Percentiles rank a stretch among this genome's conserved stretches.
Conservation (phyloP, 2,888 invertebrate species). For the Dioctria rufipes region DNA sequence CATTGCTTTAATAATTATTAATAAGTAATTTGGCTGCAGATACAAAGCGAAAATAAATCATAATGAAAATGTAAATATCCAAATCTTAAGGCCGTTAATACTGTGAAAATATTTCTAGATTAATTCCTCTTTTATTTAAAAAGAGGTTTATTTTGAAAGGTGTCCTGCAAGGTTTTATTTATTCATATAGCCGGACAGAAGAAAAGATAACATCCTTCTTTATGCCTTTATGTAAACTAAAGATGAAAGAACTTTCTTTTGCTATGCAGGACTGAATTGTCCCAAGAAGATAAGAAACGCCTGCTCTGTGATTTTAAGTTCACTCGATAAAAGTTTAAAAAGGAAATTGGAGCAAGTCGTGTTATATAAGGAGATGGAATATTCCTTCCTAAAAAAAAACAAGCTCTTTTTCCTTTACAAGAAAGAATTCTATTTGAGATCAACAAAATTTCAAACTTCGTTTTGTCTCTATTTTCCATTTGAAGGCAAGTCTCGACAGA, state of each 20-base stretch:
- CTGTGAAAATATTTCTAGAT: slow-evolving; percentile 12
- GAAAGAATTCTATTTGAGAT: slow-evolving; percentile 27
- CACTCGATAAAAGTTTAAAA: slow-evolving; percentile 47
- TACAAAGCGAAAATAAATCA: too few relatives aligned
- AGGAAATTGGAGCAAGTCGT: slow-evolving; percentile 27
- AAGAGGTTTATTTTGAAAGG: neutral
- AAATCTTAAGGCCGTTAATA: too few relatives aligned
- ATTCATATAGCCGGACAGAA: slow-evolving; percentile 20
- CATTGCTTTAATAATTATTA: too few relatives aligned
- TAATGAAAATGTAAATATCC: too few relatives aligned
- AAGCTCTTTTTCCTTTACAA: slow-evolving; percentile 25
- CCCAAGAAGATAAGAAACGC: slow-evolving; percentile 37
- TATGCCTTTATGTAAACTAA: neutral
- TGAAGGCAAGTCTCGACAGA: slow-evolving; percentile 26
- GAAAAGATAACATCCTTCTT: slow-evolving; percentile 23
- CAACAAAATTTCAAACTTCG: slow-evolving; percentile 42
- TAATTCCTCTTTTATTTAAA: slow-evolving; percentile 14
- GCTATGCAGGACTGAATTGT: slow-evolving; percentile 13
- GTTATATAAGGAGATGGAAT: slow-evolving; percentile 31
- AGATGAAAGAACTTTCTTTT: slow-evolving; percentile 10
- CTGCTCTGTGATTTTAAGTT: slow-evolving; percentile 50
- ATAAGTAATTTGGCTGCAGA: too few relatives aligned
- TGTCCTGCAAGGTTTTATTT: slow-evolving; percentile 30
- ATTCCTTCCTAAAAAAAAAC: slow-evolving; percentile 22
- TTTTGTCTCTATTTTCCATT: slow-evolving; percentile 37